Conservation (phyloP, 2,888 invertebrate genomes). For the Brassicogethes aeneus region DNA sequence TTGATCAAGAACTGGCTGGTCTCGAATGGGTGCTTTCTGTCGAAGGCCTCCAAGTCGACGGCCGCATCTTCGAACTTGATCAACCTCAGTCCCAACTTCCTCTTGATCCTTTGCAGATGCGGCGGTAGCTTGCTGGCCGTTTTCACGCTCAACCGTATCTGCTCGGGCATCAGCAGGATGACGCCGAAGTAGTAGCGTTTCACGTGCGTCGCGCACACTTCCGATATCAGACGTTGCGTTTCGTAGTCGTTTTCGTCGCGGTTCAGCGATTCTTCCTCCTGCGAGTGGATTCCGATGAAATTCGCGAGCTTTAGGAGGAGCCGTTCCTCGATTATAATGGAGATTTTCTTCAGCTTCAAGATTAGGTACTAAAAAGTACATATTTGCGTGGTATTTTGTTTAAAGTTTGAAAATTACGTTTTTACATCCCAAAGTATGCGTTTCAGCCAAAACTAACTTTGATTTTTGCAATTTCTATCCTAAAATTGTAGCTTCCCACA, state of each 20-base stretch:
- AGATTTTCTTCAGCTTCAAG: slow-evolving; percentile 72
- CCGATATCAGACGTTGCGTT: slow-evolving; percentile 68
- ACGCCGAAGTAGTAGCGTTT: slow-evolving; percentile 56
- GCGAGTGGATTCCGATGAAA: slow-evolving; percentile 46
- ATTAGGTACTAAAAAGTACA: slow-evolving; percentile 55
- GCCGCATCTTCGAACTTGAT: slow-evolving; percentile 96
- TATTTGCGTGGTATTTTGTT: not conserved
- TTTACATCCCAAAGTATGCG: too few relatives aligned
- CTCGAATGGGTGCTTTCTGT: slow-evolving; percentile 83
- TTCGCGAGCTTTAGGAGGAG: slow-evolving; percentile 64
- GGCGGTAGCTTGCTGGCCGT: slow-evolving; percentile 76
- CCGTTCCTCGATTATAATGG: slow-evolving; percentile 81
- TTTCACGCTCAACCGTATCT: slow-evolving; percentile 82
- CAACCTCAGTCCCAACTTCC: slow-evolving; percentile 76
- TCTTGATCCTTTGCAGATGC: slow-evolving; percentile 72
- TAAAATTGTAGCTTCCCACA: too few relatives aligned
- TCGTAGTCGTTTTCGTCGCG: slow-evolving; percentile 71
- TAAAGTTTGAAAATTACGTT: not conserved
- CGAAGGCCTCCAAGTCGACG: slow-evolving; percentile 84
- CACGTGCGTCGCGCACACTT: slow-evolving; percentile 71
- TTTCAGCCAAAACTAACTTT: too few relatives aligned
- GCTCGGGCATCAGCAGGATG: slow-evolving; percentile 36
- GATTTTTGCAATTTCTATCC: too few relatives aligned
- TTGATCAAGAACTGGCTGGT: slow-evolving; percentile 75
- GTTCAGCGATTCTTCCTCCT: slow-evolving; percentile 45